phyloP scores from a whole-genome alignment of 2,888 invertebrate species.

The Melikaiella ostensackeni region DNA sequence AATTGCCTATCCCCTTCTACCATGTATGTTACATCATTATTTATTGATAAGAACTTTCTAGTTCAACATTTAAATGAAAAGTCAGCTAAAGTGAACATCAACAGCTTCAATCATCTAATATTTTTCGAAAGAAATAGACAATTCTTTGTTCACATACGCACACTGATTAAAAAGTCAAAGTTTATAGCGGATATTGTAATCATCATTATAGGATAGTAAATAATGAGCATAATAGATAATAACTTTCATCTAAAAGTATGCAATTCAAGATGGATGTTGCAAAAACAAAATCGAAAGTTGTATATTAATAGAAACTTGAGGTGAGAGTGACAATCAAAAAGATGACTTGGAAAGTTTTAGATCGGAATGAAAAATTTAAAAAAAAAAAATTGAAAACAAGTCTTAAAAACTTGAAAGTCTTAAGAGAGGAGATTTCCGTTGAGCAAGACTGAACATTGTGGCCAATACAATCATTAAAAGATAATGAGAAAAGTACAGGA shows the following conservation, averaged over 20 bases:
- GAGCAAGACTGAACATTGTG: neutral
- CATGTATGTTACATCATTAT: neutral
- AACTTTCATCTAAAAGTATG: neutral
- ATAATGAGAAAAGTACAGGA: neutral
- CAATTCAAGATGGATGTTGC: neutral
- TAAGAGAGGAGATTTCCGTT: neutral
- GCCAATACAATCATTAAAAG: neutral
- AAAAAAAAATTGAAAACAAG: neutral
- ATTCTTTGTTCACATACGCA: neutral
- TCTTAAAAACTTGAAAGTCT: too few species aligned
- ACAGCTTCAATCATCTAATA: neutral
- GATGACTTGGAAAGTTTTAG: neutral
- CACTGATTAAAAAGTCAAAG: neutral
- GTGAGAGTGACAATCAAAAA: neutral
- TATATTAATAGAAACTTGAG: neutral
- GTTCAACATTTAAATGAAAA: neutral
- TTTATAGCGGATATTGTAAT: neutral
- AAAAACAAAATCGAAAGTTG: neutral
- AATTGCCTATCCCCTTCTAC: neutral
- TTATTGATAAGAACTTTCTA: neutral
- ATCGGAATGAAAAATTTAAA: neutral
- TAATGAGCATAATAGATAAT: neutral
- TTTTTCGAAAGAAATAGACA: neutral
- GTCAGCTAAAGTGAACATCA: neutral
- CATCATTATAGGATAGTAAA: neutral